Percentiles rank a stretch among this genome's conserved stretches.
phyloP scores from a whole-genome alignment of 2,888 invertebrate species.

The Cepaea hortensis region DNA sequence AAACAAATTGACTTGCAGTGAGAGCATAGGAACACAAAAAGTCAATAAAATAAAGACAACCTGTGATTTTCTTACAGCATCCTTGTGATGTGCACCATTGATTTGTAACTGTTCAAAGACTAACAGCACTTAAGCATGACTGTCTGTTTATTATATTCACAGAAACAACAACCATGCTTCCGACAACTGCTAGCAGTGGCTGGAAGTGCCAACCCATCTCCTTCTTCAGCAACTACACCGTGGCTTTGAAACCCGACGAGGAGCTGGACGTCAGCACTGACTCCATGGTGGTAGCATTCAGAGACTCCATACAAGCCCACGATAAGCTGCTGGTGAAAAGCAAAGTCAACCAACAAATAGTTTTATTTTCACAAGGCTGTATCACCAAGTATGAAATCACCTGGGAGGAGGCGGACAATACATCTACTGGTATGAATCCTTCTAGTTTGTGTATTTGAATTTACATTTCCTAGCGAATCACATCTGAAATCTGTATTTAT shows the following conservation, averaged over 20 bases:
- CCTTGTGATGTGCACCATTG: no score
- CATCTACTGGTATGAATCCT: neutral
- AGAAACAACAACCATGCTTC: no score
- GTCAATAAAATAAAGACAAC: no score
- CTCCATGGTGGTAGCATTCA: constrained; percentile 13
- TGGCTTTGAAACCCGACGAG: constrained; percentile 16
- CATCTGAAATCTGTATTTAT: no score
- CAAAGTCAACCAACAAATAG: constrained; percentile 15
- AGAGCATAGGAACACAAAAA: no score
- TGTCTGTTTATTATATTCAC: no score
- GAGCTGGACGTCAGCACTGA: neutral
- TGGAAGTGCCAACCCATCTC: constrained; percentile 38
- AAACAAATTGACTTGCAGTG: no score
- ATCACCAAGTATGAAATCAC: constrained; percentile 45
- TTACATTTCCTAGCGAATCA: no score
- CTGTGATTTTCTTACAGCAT: no score
- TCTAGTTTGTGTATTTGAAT: no score
- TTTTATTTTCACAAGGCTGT: constrained; percentile 49
- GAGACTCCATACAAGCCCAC: neutral
- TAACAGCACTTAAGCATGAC: no score
- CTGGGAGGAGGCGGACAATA: neutral
- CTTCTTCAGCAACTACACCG: constrained; percentile 47
- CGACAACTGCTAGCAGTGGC: neutral
- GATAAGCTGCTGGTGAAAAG: constrained; percentile 2
- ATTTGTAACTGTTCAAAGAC: no score